Base-by-base conservation (phyloP, 2,797 vertebrate species). In the Lagocephalus sceleratus region DNA sequence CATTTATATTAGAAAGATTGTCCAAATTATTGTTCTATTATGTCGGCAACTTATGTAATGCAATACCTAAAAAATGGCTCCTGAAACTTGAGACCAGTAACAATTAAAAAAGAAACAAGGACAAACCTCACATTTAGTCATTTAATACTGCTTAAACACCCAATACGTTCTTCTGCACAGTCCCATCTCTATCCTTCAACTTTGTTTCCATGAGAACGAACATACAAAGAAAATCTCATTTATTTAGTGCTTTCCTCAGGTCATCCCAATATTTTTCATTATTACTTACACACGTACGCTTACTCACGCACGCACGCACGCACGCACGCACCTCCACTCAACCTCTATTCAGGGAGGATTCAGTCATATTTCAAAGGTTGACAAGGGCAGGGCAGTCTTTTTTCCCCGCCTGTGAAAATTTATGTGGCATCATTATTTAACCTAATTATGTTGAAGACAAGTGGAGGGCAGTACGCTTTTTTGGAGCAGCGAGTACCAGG, bases 391-490 rank as follows among this genome's bases (percentile, higher is more conserved):
- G 19, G 19, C 4, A 0, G 42, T 3, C 39, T 44, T 19, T 20
- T 85, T 87, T 85, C 83, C 42, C 19, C 2, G 17, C n/a, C 19
- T 20, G 17, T 44, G 42, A 44, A 20, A 44, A 85, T 87, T 85
- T 73, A 86, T 86, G 81, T 76, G 69, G 21, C 20, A 72, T 83
- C 83, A 85, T 85, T 85, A 86, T 85, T 87, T 85, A 87, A 79
- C 82, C 74, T 20, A 44, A 44, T 44, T 20, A 79, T 78, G 68
- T 51, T 52, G 75, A 73, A 83, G 83, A 84, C 79, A 83, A 79
- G 81, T 74, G 77, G 74, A 81, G 81, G 78, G 82, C 67, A 10
- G 66, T 75, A 29, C 58, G 73, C 68, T 70, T 79, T 68, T 68
- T 20, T 41, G 1, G 60, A 78, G 74, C 66, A 59, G 73, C 56